These are phyloP conservation scores for Acleris sparsana DNA, from an alignment of 2,888 invertebrate species.

Conservation along the genomic window DNA sequence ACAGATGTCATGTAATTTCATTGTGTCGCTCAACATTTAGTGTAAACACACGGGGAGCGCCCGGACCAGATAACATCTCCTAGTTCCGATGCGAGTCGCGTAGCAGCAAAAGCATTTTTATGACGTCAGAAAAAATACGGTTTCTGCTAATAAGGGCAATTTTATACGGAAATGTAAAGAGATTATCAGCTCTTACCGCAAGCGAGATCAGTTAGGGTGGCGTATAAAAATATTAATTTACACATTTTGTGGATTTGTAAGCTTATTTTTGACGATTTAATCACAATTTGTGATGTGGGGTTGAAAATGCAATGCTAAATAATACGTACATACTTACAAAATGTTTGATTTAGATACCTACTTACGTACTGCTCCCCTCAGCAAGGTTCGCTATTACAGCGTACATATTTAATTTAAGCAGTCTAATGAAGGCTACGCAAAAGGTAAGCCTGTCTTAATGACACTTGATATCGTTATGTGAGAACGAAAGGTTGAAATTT, in stretches of 20 bases:
- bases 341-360: not conserved
- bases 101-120: slow-evolving; percentile 68
- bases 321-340: not conserved
- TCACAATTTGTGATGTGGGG: slow-evolving; percentile 17
- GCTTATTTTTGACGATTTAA: slow-evolving; percentile 26
- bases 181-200: slow-evolving; percentile 64
- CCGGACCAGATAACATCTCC: slow-evolving; percentile 75
- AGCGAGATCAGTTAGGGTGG: slow-evolving; percentile 39
- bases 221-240: slow-evolving; percentile 20
- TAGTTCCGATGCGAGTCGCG: slow-evolving; percentile 66
- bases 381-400: slow-evolving; percentile 10
- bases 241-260: slow-evolving; percentile 21
- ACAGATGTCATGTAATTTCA: slow-evolving; percentile 84
- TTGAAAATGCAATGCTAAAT: not conserved
- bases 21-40: slow-evolving; percentile 82
- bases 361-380: not conserved
- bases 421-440: slow-evolving; percentile 19
- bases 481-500: slow-evolving; percentile 54
- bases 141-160: slow-evolving; percentile 65
- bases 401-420: slow-evolving; percentile 23
- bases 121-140: slow-evolving; percentile 61
- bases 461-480: slow-evolving; percentile 27
- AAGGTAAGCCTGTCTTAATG: slow-evolving; percentile 38
- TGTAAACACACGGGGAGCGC: slow-evolving; percentile 78
- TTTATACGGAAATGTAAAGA: slow-evolving; percentile 69